A percentile compares a stretch with the other conserved stretches of the same genome.
These are phyloP conservation scores for Galerucella pusilla DNA, from an alignment of 2,888 invertebrate species.

Conservation along the genomic window DNA sequence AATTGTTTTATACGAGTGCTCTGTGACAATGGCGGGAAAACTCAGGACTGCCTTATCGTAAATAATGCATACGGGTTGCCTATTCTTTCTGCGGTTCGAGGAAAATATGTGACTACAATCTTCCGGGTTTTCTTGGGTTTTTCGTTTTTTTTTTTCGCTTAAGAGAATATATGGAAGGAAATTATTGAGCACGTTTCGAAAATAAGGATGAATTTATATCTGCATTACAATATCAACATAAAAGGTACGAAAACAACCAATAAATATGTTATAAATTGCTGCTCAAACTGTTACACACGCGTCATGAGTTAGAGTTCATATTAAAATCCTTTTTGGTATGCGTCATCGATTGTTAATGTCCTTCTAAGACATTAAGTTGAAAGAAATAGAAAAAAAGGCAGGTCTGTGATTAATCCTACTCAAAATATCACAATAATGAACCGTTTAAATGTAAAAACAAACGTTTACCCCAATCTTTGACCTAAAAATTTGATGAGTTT, in stretches of 20 bases:
- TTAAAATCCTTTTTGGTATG: too few relatives aligned
- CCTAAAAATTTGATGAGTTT: too few relatives aligned
- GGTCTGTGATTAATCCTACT: too few relatives aligned
- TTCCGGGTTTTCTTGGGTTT: slow-evolving; percentile 18
- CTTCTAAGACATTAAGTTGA: too few relatives aligned
- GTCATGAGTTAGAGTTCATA: too few relatives aligned
- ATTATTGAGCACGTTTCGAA: slow-evolving; percentile 16
- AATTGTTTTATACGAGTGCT: slow-evolving; percentile 64
- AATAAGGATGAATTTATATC: neutral
- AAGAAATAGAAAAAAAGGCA: too few relatives aligned
- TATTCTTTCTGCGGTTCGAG: slow-evolving; percentile 44
- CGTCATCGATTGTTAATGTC: too few relatives aligned
- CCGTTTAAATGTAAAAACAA: too few relatives aligned
- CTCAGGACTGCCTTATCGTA: slow-evolving; percentile 57
- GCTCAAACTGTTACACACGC: too few relatives aligned
- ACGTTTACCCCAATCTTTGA: too few relatives aligned
- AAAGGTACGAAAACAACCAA: neutral
- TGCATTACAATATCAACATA: neutral
- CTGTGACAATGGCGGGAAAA: slow-evolving; percentile 55
- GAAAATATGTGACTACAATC: slow-evolving; percentile 37
- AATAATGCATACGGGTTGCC: slow-evolving; percentile 57
- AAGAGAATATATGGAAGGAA: slow-evolving; percentile 5
- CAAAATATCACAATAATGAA: too few relatives aligned
- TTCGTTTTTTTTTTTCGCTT: neutral
- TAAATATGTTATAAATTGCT: neutral